A percentile compares a stretch with the other conserved stretches of the same genome.
phyloP scores from a whole-genome alignment of 2,113 vertebrate genomes.

The Poeciliopsis occidentalis region DNA sequence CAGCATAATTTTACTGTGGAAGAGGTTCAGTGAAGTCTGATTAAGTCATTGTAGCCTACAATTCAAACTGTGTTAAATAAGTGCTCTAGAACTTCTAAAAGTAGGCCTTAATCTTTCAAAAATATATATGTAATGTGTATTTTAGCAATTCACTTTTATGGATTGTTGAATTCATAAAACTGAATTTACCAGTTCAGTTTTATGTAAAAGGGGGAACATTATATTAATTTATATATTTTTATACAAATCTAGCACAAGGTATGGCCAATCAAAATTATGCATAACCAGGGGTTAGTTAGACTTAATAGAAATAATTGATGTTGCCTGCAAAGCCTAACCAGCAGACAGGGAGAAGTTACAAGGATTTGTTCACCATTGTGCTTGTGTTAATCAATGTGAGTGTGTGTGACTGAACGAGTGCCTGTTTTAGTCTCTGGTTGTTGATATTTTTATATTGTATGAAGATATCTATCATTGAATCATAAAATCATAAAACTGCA shows the following conservation, averaged over 20 bases:
- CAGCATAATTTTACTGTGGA: background rate
- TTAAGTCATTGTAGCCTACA: background rate
- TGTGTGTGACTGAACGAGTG: slow-evolving; percentile 2
- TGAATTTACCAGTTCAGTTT: background rate
- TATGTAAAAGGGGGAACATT: background rate
- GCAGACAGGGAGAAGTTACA: slow-evolving; percentile 37
- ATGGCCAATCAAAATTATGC: background rate
- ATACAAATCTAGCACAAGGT: background rate
- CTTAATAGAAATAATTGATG: slow-evolving; percentile 10
- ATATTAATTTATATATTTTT: background rate
- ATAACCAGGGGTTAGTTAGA: background rate
- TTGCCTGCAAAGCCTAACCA: slow-evolving; percentile 24
- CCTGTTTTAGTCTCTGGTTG: background rate
- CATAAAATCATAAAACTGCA: slow-evolving; percentile 23
- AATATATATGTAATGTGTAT: too few species aligned
- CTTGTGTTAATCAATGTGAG: background rate
- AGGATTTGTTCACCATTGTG: slow-evolving; percentile 13
- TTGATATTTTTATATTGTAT: slow-evolving; percentile 15
- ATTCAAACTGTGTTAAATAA: background rate
- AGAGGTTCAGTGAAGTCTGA: background rate
- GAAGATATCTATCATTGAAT: slow-evolving; percentile 10
- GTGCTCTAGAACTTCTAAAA: too few species aligned
- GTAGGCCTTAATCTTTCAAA: background rate
- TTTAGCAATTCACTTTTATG: too few species aligned
- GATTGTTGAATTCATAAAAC: too few species aligned